Conservation (phyloP, 2,797 vertebrate genomes). For the Pempheris klunzingeri region DNA sequence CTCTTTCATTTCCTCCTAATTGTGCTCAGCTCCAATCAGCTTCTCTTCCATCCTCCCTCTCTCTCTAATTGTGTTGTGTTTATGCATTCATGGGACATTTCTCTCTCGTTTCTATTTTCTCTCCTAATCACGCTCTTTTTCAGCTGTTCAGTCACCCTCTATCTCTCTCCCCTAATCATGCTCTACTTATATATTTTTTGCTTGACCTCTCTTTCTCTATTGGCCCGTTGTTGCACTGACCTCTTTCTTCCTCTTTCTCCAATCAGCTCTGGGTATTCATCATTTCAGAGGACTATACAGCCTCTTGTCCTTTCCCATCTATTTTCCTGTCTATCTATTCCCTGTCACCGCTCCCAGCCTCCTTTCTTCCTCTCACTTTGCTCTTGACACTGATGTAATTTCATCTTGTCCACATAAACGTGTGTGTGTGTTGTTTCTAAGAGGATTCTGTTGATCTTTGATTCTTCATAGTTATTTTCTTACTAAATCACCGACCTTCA, state of each 20-base stretch:
- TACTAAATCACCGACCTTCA: too few species aligned
- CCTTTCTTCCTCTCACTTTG: background rate
- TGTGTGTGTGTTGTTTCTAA: background rate
- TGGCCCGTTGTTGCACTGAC: background rate
- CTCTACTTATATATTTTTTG: background rate
- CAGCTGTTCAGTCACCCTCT: background rate
- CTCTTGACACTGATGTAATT: conserved; percentile 18
- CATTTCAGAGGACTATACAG: background rate
- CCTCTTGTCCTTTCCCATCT: conserved; percentile 44
- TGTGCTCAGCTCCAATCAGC: conserved; percentile 36
- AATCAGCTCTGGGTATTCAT: background rate
- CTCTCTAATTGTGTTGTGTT: conserved; percentile 39
- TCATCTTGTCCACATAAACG: background rate
- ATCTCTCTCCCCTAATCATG: conserved; percentile 20
- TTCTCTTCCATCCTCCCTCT: conserved; percentile 15
- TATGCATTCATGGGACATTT: conserved; percentile 5
- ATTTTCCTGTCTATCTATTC: conserved; percentile 33
- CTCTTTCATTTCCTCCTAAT: conserved; percentile 27
- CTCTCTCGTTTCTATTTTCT: conserved; percentile 2
- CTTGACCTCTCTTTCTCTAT: background rate
- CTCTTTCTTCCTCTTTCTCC: conserved; percentile 8
- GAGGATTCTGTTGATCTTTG: background rate
- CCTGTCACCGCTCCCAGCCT: background rate
- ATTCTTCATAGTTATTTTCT: background rate
- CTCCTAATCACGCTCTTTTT: background rate